phyloP scores from a whole-genome alignment of 2,888 invertebrate genomes.

The Eupithecia pulchellata region DNA sequence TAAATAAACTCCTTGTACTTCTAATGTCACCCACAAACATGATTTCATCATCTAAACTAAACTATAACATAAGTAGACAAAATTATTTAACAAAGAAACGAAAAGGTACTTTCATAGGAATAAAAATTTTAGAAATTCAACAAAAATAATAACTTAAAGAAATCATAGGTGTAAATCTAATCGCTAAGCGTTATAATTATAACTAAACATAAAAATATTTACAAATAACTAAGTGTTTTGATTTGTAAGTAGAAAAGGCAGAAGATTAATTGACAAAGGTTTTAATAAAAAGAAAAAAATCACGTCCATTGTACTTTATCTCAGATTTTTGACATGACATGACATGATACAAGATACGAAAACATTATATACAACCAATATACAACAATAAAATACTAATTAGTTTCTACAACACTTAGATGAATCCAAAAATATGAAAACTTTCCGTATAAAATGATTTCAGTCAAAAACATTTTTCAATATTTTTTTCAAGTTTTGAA shows the following conservation, averaged over 20 bases:
- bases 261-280: not conserved
- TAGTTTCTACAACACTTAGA: conserved; percentile 49
- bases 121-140: conserved; percentile 77
- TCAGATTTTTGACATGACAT: conserved; percentile 2
- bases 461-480: conserved; percentile 24
- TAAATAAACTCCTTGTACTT: conserved; percentile 76
- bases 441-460: conserved; percentile 18
- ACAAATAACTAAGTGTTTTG: conserved; percentile 31
- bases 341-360: conserved; percentile 61
- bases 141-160: conserved; percentile 66
- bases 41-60: conserved; percentile 71
- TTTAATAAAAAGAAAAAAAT: not conserved
- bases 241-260: conserved; percentile 28
- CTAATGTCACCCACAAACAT: conserved; percentile 59
- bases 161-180: conserved; percentile 58
- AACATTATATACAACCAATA: conserved; percentile 84
- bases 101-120: conserved; percentile 82
- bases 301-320: conserved; percentile 5
- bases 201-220: conserved; percentile 57
- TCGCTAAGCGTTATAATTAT: conserved; percentile 67
- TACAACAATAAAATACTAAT: conserved; percentile 61
- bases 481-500: not conserved
- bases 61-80: conserved; percentile 64
- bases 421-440: conserved; percentile 29
- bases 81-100: conserved; percentile 70